Evolutionary conservation across 2,888 invertebrate genomes (phyloP).

Genomic region (Oscheius sp.): DNA sequence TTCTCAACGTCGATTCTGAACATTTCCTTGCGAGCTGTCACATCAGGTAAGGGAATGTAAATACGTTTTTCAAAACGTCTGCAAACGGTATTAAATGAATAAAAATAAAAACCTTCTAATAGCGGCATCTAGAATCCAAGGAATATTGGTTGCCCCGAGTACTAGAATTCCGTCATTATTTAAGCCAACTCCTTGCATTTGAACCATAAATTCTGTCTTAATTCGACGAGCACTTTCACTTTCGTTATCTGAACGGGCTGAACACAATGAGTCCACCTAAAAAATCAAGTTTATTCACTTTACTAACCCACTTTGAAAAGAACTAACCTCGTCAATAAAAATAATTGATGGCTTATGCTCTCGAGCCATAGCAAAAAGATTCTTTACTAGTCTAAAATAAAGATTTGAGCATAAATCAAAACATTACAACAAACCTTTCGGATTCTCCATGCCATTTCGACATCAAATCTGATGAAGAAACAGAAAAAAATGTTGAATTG

Average conservation of each 20-base stretch:
- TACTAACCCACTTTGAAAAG: too few species aligned
- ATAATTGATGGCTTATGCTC: conserved; percentile 96
- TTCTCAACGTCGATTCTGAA: conserved; percentile 95
- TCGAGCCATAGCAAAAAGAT: conserved; percentile 92
- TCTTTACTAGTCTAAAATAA: conserved; percentile 76
- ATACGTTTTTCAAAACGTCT: conserved; percentile 92
- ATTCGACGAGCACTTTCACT: conserved; percentile 96
- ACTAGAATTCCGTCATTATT: conserved; percentile 91
- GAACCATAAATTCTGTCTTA: conserved; percentile 98
- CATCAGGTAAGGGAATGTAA: conserved; percentile 95
- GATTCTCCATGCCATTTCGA: conserved; percentile 99
- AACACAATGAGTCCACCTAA: conserved; percentile 86
- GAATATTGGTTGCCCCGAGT: conserved; percentile 95
- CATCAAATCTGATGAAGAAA: conserved; percentile 96
- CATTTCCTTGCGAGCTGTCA: conserved; percentile 88
- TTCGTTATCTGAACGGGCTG: conserved; percentile 95
- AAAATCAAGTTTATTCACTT: conserved; percentile 8
- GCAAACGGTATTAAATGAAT: not conserved
- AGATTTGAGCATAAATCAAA: not conserved
- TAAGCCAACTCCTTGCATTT: conserved; percentile 98
- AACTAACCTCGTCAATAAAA: conserved; percentile 81
- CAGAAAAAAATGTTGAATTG: conserved; percentile 98
- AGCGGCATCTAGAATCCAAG: conserved; percentile 78
- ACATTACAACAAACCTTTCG: conserved; percentile 78
- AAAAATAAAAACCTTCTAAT: conserved; percentile 46